Evolutionary conservation across 2,113 vertebrate species (phyloP).

Genomic region (Oncorhynchus clarkii): DNA sequence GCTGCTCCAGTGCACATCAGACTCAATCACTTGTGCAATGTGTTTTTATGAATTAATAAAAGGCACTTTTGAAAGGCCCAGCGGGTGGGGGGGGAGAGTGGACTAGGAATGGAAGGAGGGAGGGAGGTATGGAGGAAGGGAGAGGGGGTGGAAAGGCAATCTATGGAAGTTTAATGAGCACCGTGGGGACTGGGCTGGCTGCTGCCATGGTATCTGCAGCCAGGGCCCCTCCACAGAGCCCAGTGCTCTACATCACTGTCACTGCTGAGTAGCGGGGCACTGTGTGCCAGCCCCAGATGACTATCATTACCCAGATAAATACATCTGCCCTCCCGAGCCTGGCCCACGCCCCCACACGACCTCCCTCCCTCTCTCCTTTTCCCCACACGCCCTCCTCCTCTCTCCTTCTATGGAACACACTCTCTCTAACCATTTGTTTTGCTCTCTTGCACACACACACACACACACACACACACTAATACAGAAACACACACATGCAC

Average conservation of each 20-base stretch:
- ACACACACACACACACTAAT: constrained; percentile 19
- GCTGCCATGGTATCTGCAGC: constrained; percentile 59
- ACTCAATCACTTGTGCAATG: constrained; percentile 80
- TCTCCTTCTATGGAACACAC: not conserved
- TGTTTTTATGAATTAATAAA: constrained; percentile 92
- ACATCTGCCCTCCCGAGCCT: constrained; percentile 68
- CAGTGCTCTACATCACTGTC: constrained; percentile 65
- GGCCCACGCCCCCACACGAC: constrained; percentile 28
- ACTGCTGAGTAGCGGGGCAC: constrained; percentile 57
- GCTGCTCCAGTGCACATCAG: constrained; percentile 79
- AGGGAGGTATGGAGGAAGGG: constrained; percentile 18
- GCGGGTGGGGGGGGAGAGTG: constrained; percentile 58
- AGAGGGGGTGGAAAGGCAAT: constrained; percentile 71
- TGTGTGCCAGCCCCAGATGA: constrained; percentile 56
- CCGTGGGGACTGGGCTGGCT: constrained; percentile 70
- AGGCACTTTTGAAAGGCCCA: constrained; percentile 77
- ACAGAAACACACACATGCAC: too few species aligned
- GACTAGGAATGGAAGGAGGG: constrained; percentile 30
- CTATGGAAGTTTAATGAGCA: constrained; percentile 80
- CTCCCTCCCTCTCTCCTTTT: not conserved
- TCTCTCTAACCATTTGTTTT: not conserved
- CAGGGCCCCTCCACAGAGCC: constrained; percentile 48
- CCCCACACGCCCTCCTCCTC: not conserved
- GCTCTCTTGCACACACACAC: constrained; percentile 18
- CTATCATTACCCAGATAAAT: constrained; percentile 73